These are phyloP conservation scores for Macaca mulatta DNA, from an alignment of 2,113 vertebrate genomes.

Conservation along the genomic window DNA sequence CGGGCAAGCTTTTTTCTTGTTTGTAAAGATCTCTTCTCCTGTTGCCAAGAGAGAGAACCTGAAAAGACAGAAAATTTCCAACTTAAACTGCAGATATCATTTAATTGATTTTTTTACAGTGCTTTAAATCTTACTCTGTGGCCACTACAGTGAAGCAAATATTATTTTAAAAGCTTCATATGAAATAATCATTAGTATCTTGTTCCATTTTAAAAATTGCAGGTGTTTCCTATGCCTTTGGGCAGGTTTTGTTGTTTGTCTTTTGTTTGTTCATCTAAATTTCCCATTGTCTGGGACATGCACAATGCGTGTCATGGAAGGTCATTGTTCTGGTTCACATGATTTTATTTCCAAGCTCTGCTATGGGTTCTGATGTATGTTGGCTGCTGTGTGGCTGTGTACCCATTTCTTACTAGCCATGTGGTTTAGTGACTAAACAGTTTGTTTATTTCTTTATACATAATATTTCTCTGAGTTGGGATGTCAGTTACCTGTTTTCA, in stretches of 20 bases:
- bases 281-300: constrained; percentile 64
- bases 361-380: not conserved
- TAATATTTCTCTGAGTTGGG: not conserved
- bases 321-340: not conserved
- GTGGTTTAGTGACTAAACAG: constrained; percentile 50
- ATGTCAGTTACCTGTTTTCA: not conserved
- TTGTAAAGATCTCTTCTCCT: not conserved
- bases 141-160: not conserved
- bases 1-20: not conserved
- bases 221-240: constrained; percentile 74
- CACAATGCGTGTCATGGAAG: constrained; percentile 32
- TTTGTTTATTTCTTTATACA: constrained; percentile 38
- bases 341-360: constrained; percentile 31
- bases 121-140: not conserved
- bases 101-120: not conserved
- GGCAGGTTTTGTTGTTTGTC: constrained; percentile 34
- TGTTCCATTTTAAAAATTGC: constrained; percentile 54
- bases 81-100: not conserved
- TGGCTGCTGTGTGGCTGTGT: not conserved
- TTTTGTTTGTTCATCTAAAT: constrained; percentile 53
- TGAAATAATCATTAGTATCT: constrained; percentile 67
- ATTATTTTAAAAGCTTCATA: constrained; percentile 45
- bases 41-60: not conserved
- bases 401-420: not conserved
- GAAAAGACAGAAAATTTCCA: not conserved